Evolutionary conservation across 2,888 invertebrate species (phyloP).

Genomic region (Eupithecia subfuscata): DNA sequence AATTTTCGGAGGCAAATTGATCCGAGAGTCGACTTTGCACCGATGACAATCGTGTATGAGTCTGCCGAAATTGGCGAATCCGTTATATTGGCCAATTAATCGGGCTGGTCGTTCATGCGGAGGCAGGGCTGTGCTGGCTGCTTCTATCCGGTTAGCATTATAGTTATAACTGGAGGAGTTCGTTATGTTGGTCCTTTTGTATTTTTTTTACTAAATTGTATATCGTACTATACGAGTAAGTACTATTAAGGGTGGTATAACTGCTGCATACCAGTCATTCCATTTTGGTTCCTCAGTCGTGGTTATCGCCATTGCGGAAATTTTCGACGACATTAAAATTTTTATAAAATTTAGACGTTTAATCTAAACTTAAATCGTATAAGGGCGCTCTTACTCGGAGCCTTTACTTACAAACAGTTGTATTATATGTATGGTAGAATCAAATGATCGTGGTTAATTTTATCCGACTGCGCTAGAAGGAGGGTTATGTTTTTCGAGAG

Average conservation of each 20-base stretch:
- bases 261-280: background rate
- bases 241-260: background rate
- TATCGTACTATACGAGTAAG: too few relatives aligned
- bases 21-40: conserved; percentile 15
- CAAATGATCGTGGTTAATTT: background rate
- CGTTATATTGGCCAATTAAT: conserved; percentile 38
- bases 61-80: conserved; percentile 42
- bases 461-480: background rate
- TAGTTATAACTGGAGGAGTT: background rate
- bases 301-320: background rate
- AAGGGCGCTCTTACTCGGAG: too few relatives aligned
- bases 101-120: conserved; percentile 23
- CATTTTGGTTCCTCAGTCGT: background rate
- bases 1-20: conserved; percentile 18
- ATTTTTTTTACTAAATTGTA: too few relatives aligned
- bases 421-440: background rate
- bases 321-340: too few relatives aligned
- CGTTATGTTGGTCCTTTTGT: background rate
- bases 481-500: background rate
- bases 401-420: too few relatives aligned
- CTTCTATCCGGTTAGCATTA: conserved; percentile 2
- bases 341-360: too few relatives aligned
- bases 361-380: too few relatives aligned
- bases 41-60: conserved; percentile 43
- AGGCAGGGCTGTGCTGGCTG: conserved; percentile 13